A percentile compares a stretch with the other conserved stretches of the same genome.
Conservation (phyloP, 1,140 invertebrate species). For the Cephus cinctus region DNA sequence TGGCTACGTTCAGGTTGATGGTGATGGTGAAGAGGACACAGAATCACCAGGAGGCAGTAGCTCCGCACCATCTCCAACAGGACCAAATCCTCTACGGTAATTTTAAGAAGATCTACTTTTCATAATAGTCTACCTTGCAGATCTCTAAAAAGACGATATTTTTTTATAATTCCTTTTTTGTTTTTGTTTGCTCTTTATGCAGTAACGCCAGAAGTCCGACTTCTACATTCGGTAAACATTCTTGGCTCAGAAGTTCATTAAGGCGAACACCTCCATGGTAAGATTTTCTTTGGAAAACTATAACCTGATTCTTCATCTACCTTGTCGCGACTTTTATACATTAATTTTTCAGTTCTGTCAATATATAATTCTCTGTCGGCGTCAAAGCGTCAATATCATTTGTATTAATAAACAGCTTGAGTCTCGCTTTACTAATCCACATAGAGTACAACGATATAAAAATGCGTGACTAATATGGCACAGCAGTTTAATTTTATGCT, state of each 20-base stretch:
- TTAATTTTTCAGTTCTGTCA: not conserved
- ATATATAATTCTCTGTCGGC: constrained; percentile 15
- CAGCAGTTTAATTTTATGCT: constrained; percentile 8
- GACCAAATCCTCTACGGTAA: constrained; percentile 36
- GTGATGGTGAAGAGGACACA: constrained; percentile 31
- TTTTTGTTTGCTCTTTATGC: constrained; percentile 19
- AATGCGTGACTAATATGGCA: no score
- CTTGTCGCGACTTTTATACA: not conserved
- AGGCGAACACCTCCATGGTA: constrained; percentile 72
- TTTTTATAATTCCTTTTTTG: not conserved
- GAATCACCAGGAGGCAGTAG: constrained; percentile 45
- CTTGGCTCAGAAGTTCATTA: constrained; percentile 75
- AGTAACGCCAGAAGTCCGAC: constrained; percentile 46
- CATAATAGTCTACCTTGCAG: not conserved
- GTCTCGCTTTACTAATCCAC: no score
- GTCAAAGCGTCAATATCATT: constrained; percentile 9
- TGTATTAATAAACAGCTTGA: constrained; percentile 17
- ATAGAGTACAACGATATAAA: not conserved
- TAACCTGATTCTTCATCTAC: not conserved
- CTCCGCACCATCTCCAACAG: constrained; percentile 48
- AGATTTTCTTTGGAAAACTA: constrained; percentile 16
- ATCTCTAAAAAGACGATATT: not conserved
- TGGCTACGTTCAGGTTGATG: constrained; percentile 39
- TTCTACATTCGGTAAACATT: constrained; percentile 65
- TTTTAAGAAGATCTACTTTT: no score